A percentile compares a stretch with the other conserved stretches of the same genome.
Conservation (phyloP, 1,140 invertebrate species). For the Eumaeus atala region DNA sequence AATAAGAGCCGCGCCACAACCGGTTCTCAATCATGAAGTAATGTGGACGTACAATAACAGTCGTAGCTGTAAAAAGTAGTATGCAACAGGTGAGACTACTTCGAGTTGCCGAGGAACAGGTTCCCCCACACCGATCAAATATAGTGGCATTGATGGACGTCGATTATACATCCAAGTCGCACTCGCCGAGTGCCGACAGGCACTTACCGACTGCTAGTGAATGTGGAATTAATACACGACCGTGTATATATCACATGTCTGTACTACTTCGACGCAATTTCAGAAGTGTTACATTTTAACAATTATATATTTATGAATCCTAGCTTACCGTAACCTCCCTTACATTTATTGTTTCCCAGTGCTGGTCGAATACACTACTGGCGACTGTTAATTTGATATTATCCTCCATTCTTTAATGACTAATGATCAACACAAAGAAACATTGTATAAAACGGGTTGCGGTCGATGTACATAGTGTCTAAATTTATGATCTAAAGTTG, state of each 20-base stretch:
- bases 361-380: too few relatives aligned
- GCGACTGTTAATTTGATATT: too few relatives aligned
- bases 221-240: background rate
- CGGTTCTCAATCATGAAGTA: constrained; percentile 39
- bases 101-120: constrained; percentile 47
- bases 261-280: background rate
- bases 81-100: constrained; percentile 57
- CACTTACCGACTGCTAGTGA: background rate
- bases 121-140: constrained; percentile 39
- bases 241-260: background rate
- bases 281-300: background rate
- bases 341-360: too few relatives aligned
- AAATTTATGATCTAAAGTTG: too few relatives aligned
- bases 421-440: too few relatives aligned
- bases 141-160: constrained; percentile 28
- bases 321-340: too few relatives aligned
- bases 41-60: constrained; percentile 38
- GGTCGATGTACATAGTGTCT: too few relatives aligned
- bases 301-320: too few relatives aligned
- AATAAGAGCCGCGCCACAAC: constrained; percentile 32
- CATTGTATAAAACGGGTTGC: too few relatives aligned
- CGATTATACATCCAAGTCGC: background rate
- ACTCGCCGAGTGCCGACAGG: background rate
- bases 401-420: too few relatives aligned
- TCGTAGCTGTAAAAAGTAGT: constrained; percentile 62